These are phyloP conservation scores for Hartigia nigra DNA, from an alignment of 2,888 invertebrate genomes.

Conservation along the genomic window DNA sequence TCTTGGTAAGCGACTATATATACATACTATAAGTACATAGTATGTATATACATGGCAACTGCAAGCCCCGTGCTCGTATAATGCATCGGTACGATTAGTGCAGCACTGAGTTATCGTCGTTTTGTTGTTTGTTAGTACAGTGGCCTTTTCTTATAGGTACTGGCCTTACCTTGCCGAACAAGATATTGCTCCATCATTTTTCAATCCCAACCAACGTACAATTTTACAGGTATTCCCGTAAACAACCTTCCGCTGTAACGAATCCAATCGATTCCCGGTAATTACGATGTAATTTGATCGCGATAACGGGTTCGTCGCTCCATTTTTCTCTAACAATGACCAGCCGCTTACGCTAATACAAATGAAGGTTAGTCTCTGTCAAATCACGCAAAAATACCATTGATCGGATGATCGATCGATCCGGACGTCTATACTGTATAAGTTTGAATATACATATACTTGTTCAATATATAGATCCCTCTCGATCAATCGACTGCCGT, in stretches of 20 bases:
- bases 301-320: background rate
- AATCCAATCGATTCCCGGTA: background rate
- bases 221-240: background rate
- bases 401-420: background rate
- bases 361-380: background rate
- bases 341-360: background rate
- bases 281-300: background rate
- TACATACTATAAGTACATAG: background rate
- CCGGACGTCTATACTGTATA: background rate
- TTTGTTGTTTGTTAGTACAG: background rate
- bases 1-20: background rate
- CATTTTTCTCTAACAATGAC: background rate
- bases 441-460: background rate
- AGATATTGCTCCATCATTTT: background rate
- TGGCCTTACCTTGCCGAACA: background rate
- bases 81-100: conserved; percentile 34
- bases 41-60: background rate
- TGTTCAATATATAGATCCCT: background rate
- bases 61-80: conserved; percentile 9
- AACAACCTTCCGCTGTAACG: background rate
- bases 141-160: background rate
- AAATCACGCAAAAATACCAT: background rate
- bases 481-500: background rate
- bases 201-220: background rate
- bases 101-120: conserved; percentile 38